phyloP scores from a whole-genome alignment of 2,888 invertebrate species.

The Lathronympha strigana region DNA sequence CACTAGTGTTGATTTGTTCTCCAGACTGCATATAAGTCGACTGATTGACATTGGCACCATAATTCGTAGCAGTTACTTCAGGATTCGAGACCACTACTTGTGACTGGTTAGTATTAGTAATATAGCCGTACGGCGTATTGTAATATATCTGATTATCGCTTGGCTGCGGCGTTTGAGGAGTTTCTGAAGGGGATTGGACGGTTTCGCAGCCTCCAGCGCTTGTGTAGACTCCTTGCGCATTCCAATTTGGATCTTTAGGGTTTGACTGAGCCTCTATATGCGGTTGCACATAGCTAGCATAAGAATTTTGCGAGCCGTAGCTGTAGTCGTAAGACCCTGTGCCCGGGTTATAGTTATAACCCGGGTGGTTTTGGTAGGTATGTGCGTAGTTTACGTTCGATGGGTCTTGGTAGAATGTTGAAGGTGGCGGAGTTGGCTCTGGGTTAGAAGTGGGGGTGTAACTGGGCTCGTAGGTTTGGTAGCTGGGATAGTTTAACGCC shows the following conservation, averaged over 20 bases:
- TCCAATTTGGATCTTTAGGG: constrained; percentile 60
- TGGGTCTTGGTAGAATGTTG: constrained; percentile 56
- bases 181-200: constrained; percentile 77
- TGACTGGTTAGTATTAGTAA: constrained; percentile 62
- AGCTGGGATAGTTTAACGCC: constrained; percentile 56
- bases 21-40: constrained; percentile 74
- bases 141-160: constrained; percentile 69
- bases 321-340: constrained; percentile 85
- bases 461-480: constrained; percentile 48
- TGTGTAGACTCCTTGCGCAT: constrained; percentile 71
- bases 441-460: constrained; percentile 51
- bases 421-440: constrained; percentile 45
- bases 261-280: constrained; percentile 56
- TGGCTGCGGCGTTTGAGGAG: constrained; percentile 53
- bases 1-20: constrained; percentile 61
- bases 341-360: constrained; percentile 83
- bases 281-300: constrained; percentile 55
- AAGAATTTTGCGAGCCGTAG: constrained; percentile 85
- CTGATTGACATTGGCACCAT: constrained; percentile 67
- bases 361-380: constrained; percentile 83
- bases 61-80: constrained; percentile 61
- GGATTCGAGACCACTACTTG: constrained; percentile 57
- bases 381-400: constrained; percentile 57
- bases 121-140: constrained; percentile 79
- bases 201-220: constrained; percentile 76